Conservation (phyloP, 2,888 invertebrate genomes). For the Drepanosiphum platanoidis region DNA sequence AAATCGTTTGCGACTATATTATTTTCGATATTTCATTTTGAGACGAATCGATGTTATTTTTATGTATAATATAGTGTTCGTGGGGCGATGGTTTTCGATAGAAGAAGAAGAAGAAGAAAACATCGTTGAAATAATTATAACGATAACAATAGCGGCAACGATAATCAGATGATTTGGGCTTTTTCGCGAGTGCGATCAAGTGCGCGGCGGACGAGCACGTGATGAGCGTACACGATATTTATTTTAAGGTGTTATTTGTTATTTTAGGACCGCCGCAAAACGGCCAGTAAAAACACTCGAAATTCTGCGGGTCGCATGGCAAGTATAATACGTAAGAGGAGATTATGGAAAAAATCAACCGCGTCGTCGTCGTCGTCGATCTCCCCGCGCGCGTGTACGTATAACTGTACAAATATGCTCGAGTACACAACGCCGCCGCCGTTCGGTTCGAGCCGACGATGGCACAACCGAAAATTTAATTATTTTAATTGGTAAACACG, state of each 20-base stretch:
- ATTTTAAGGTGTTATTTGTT: constrained; percentile 37
- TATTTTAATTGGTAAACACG: no score
- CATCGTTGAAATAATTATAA: neutral
- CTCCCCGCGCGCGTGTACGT: neutral
- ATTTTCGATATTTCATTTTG: no score
- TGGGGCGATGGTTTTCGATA: no score
- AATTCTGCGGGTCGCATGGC: neutral
- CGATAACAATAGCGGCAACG: constrained; percentile 5
- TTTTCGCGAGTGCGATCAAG: neutral
- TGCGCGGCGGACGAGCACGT: neutral
- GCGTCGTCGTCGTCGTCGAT: neutral
- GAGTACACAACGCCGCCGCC: neutral
- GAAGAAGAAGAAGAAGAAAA: no score
- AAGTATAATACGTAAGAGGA: no score
- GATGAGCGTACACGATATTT: neutral
- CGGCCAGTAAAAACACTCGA: constrained; percentile 21
- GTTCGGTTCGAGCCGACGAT: neutral
- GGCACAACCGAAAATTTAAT: neutral
- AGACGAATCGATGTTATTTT: no score
- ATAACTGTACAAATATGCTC: neutral
- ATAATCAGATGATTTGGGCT: neutral
- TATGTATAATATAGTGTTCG: no score
- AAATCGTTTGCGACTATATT: no score
- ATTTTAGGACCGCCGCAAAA: constrained; percentile 25
- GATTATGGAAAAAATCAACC: constrained; percentile 36